Evolutionary conservation across 1,140 invertebrate species (phyloP), one percentile per base, ranked within the genome.

Genomic region (Drosophila seguyi): DNA sequence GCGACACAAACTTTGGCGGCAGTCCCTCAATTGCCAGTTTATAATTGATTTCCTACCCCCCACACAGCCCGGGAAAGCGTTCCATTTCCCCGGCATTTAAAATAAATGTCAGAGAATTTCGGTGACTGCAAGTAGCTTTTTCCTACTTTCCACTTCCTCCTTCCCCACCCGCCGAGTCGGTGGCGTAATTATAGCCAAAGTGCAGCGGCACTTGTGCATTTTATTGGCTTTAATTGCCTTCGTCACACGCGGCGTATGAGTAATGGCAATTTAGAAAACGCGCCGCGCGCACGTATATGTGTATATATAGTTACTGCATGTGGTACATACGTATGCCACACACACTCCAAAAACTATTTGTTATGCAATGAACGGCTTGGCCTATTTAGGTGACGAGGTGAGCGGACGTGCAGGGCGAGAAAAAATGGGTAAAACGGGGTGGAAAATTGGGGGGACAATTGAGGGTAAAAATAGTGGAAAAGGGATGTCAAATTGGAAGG

Each of bases 121-220:
- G 47, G 42, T 34, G 42, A 45, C 42, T 53, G 38, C 31, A 44
- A 67, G 63, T 38, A 29, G 42, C 34, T 18, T 44, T 45, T 44
- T 10, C 18, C 22, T 25, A 25, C 22, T n/a, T 16, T 10, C 22
- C n/a, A 1, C 10, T 7, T 7, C 18, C 34, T 6, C 2, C 25
- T 25, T 25, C 25, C 25, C 25, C 25, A 2, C 4, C 20, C 22
- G n/a, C 7, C 18, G n/a, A 34, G 13, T 41, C 16, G 16, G 27
- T 31, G 36, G 20, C 50, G 59, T 86, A 82, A 87, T 83, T 86
- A 87, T 52, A 53, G 61, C 20, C 27, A 20, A 76, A 76, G 41
- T 76, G 72, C 73, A 76, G 72, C 57, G 69, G 20, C 82, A 81
- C 69, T 82, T 86, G 75, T 79, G 83, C 83, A 83, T 73, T 82